phyloP scores from a whole-genome alignment of 2,113 vertebrate species.

The Nematolebias whitei region DNA sequence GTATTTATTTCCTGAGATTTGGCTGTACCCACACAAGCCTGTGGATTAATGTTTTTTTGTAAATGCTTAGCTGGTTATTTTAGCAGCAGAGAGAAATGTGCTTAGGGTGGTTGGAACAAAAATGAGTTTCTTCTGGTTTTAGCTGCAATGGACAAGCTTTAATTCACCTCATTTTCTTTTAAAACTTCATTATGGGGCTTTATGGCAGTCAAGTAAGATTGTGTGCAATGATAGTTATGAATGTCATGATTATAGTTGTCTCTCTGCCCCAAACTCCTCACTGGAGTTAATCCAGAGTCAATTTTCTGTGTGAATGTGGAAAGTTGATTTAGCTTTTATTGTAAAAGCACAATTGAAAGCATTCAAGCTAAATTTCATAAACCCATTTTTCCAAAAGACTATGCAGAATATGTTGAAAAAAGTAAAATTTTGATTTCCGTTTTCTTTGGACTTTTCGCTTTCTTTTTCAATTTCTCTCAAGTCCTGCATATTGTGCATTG shows the following conservation, averaged over 20 bases:
- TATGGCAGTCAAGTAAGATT: constrained; percentile 42
- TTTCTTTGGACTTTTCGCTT: neutral
- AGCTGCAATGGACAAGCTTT: constrained; percentile 38
- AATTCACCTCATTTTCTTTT: constrained; percentile 65
- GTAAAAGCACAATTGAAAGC: neutral
- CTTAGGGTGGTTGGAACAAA: constrained; percentile 57
- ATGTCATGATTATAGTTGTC: constrained; percentile 21
- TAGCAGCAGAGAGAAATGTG: constrained; percentile 66
- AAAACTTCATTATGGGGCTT: constrained; percentile 40
- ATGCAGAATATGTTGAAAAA: neutral
- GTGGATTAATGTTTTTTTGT: constrained; percentile 72
- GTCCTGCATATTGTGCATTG: too few species aligned
- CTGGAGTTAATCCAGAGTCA: constrained; percentile 15
- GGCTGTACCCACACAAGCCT: constrained; percentile 59
- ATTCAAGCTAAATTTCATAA: constrained; percentile 4
- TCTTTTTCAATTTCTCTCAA: too few species aligned
- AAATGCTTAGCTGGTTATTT: constrained; percentile 76
- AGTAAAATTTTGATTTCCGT: neutral
- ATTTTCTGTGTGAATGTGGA: constrained; percentile 22
- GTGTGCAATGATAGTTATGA: constrained; percentile 46
- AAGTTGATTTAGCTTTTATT: constrained; percentile 5
- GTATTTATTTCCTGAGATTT: constrained; percentile 60
- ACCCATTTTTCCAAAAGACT: neutral
- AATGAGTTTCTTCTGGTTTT: constrained; percentile 28
- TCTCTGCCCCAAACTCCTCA: constrained; percentile 28